A percentile compares a stretch with the other conserved stretches of the same genome.
phyloP scores from a whole-genome alignment of 2,888 invertebrate species.

The Mesorhabditis spiculigera region DNA sequence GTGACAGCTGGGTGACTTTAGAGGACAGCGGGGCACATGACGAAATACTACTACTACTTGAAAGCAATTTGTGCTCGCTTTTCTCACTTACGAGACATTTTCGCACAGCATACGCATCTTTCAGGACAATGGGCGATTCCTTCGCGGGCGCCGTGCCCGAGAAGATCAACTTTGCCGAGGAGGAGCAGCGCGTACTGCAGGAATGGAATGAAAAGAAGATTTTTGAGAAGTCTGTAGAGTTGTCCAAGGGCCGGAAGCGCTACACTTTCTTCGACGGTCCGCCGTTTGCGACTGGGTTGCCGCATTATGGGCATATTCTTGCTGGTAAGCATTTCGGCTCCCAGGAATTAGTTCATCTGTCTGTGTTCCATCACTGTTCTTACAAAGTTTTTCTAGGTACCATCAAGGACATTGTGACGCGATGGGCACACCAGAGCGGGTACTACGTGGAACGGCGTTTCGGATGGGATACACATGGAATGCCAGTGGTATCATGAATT shows the following conservation, averaged over 20 bases:
- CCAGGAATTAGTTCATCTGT: no score
- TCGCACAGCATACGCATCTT: no score
- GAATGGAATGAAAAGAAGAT: constrained; percentile 85
- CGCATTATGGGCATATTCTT: constrained; percentile 96
- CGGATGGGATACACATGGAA: constrained; percentile 98
- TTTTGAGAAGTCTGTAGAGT: constrained; percentile 76
- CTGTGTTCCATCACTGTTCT: no score
- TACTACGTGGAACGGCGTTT: constrained; percentile 82
- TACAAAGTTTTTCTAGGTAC: neutral
- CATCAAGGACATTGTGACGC: constrained; percentile 79
- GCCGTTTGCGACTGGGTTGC: constrained; percentile 96
- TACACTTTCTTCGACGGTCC: constrained; percentile 97
- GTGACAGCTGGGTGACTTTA: no score
- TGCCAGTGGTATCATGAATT: constrained; percentile 73
- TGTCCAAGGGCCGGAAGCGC: constrained; percentile 84
- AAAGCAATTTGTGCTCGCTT: no score
- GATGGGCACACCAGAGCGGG: constrained; percentile 89
- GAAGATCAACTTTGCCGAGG: constrained; percentile 80
- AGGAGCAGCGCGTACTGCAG: constrained; percentile 78
- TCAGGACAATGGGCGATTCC: constrained; percentile 13
- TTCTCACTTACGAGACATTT: no score
- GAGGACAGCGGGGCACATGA: no score
- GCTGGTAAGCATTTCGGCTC: constrained; percentile 82
- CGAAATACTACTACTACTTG: no score
- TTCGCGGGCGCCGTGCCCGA: constrained; percentile 70